Base-by-base conservation (phyloP, 2,797 vertebrate species). In the Remorina albescens region DNA sequence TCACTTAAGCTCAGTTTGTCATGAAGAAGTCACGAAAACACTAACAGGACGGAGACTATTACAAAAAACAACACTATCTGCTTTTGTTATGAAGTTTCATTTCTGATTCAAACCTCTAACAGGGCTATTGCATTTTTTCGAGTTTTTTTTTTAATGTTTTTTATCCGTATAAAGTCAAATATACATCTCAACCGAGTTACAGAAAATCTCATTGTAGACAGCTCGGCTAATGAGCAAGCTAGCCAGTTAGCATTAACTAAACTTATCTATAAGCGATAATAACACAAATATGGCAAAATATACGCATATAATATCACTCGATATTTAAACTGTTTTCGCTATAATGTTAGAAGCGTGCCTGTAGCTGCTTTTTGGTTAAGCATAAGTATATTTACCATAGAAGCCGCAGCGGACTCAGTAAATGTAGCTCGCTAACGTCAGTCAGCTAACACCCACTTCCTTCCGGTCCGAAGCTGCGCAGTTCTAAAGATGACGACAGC, bases 361-460 rank as follows among this genome's bases (percentile, higher is more conserved):
- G 0, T 23, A 2, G 0, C 13, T 7, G 0, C 0, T 0, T 21
- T 30, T 25, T 9, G 8, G 55, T 28, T 46, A 59, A 51, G 60
- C 3, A 23, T 0, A 19, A 36, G 7, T 6, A 77, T 79, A 90
- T 75, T 93, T 93, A 96, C 95, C 95, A 96, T 95, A 95, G 95
- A 96, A 95, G 79, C 94, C 89, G 69, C 74, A 89, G 83, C 91
- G 81, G 80, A 89, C 91, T 92, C 89, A 73, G 85, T 86, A 86
- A 71, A 44, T 59, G 80, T 86, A 71, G 76, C 71, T 88, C 41
- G 91, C 92, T 91, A 89, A 82, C 92, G 88, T 78, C 65, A 90
- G 87, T 89, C 91, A 93, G 92, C 92, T 91, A 90, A 89, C 91
- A 87, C 86, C 91, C 85, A 92, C 91, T 94, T 94, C 92, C 92